These are phyloP conservation scores for Sesia bembeciformis DNA, from an alignment of 2,888 invertebrate species.

Conservation along the genomic window DNA sequence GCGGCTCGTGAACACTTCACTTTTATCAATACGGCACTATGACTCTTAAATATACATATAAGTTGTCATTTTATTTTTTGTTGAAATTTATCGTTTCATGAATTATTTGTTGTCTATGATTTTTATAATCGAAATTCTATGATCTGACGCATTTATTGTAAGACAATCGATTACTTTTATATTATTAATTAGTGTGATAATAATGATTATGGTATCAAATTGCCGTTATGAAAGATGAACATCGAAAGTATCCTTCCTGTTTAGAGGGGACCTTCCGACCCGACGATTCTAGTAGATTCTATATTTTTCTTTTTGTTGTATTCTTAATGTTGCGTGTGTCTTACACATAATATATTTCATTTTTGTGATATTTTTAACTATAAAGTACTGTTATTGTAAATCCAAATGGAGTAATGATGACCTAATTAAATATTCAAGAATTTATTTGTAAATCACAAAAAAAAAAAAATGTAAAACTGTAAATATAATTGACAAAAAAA, in stretches of 20 bases:
- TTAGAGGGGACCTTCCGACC: slow-evolving; percentile 72
- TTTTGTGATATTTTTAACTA: slow-evolving; percentile 77
- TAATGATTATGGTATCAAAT: slow-evolving; percentile 70
- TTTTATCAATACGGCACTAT: slow-evolving; percentile 73
- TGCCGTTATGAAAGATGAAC: slow-evolving; percentile 72
- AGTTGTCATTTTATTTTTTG: slow-evolving; percentile 68
- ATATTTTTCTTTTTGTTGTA: slow-evolving; percentile 73
- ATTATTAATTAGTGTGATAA: slow-evolving; percentile 75
- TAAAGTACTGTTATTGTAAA: slow-evolving; percentile 75
- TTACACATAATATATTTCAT: slow-evolving; percentile 76
- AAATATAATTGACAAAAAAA: slow-evolving; percentile 73
- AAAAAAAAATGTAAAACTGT: slow-evolving; percentile 71
- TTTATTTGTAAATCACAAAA: slow-evolving; percentile 75
- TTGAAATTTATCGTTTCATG: slow-evolving; percentile 70
- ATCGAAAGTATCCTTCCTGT: slow-evolving; percentile 76
- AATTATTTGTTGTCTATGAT: slow-evolving; percentile 69
- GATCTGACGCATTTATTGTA: slow-evolving; percentile 76
- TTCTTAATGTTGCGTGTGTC: slow-evolving; percentile 75
- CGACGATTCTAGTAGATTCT: slow-evolving; percentile 74
- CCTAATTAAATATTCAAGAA: slow-evolving; percentile 75
- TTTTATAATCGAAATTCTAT: slow-evolving; percentile 72
- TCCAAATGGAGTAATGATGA: slow-evolving; percentile 73
- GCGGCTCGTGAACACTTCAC: slow-evolving; percentile 52
- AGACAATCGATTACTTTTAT: slow-evolving; percentile 74
- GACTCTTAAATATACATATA: slow-evolving; percentile 56